Evolutionary conservation across 1,140 invertebrate genomes (phyloP).

Genomic region (Heliothis subflexa): DNA sequence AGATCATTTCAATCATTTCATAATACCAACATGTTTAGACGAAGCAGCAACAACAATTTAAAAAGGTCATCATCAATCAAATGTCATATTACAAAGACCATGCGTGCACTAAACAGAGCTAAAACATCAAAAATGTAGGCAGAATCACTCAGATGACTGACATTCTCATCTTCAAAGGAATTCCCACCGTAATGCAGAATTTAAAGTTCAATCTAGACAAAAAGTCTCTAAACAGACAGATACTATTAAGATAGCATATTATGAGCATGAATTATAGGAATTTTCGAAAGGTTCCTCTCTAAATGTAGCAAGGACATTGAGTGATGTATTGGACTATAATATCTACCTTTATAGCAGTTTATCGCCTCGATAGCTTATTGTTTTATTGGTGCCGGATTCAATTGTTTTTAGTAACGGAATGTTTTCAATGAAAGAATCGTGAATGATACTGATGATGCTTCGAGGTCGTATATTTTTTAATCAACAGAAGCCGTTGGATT

Average conservation of each 20-base stretch:
- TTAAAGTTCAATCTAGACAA: not conserved
- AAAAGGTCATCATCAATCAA: slow-evolving; percentile 3
- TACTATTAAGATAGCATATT: slow-evolving; percentile 15
- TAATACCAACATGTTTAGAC: too few species aligned
- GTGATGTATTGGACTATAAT: not conserved
- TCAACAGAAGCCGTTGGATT: not conserved
- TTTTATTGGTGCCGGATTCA: slow-evolving; percentile 23
- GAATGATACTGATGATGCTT: not conserved
- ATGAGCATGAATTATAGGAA: slow-evolving; percentile 48
- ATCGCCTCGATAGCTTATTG: slow-evolving; percentile 29
- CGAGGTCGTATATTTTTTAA: not conserved
- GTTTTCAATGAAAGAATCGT: slow-evolving; percentile 39
- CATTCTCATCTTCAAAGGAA: slow-evolving; percentile 27
- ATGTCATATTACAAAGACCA: not conserved
- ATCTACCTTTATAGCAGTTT: not conserved
- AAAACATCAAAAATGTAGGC: slow-evolving; percentile 10
- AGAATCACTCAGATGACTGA: not conserved
- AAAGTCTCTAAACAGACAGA: slow-evolving; percentile 15
- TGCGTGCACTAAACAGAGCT: not conserved
- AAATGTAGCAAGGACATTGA: slow-evolving; percentile 65
- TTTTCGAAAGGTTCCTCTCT: slow-evolving; percentile 67
- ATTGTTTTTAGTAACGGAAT: slow-evolving; percentile 28
- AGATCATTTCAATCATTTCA: too few species aligned
- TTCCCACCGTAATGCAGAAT: not conserved
- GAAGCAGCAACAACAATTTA: not conserved